phyloP scores from a whole-genome alignment of 30 jellyfish, hydroid and myxozoan species.

The Hydra vulgaris region DNA sequence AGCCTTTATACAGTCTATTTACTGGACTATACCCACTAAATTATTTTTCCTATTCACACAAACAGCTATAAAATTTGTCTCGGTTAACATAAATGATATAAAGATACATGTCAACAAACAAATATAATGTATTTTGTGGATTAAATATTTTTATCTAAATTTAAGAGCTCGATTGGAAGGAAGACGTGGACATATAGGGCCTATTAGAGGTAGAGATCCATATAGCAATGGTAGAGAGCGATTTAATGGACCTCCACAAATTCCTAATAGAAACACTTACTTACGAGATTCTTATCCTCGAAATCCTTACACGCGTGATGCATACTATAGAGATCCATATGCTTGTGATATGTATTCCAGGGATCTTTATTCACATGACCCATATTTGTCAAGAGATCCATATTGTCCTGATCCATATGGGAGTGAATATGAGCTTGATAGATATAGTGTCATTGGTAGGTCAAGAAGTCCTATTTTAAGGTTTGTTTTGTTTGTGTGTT shows the following conservation, averaged over 20 bases:
- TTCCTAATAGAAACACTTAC: not conserved
- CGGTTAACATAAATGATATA: too few relatives aligned
- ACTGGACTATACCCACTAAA: too few relatives aligned
- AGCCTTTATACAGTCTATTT: too few relatives aligned
- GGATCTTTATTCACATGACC: slow-evolving; percentile 50
- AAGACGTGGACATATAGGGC: slow-evolving; percentile 38
- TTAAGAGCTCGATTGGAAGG: slow-evolving; percentile 25
- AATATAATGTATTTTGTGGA: not conserved
- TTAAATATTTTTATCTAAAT: not conserved
- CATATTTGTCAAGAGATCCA: slow-evolving; percentile 26
- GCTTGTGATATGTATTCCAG: slow-evolving; percentile 63
- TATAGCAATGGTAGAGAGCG: slow-evolving; percentile 53
- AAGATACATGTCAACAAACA: too few relatives aligned
- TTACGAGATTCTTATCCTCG: slow-evolving; percentile 7
- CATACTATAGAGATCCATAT: slow-evolving; percentile 45
- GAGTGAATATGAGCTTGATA: slow-evolving; percentile 20
- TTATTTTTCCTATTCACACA: too few relatives aligned
- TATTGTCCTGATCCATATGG: slow-evolving; percentile 47
- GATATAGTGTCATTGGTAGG: not conserved
- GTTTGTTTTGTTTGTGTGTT: not conserved
- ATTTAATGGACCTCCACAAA: slow-evolving; percentile 46
- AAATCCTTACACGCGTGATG: slow-evolving; percentile 27
- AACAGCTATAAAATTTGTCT: too few relatives aligned
- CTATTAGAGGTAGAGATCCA: slow-evolving; percentile 35
- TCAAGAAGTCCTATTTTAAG: slow-evolving; percentile 5